phyloP scores from a whole-genome alignment of 2,797 vertebrate genomes.

The Macroramphosus scolopax region DNA sequence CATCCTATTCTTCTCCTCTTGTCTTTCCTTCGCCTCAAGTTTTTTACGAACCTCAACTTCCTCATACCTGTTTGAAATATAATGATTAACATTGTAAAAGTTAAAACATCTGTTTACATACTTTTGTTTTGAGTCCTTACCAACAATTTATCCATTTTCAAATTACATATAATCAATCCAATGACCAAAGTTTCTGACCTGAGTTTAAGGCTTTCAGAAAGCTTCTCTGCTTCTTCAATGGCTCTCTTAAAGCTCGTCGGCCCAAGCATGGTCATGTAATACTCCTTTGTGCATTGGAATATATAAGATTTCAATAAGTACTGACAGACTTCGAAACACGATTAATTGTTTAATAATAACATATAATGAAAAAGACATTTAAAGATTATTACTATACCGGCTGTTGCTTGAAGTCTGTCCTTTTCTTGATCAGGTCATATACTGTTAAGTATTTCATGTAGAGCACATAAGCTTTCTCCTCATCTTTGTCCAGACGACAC shows the following conservation, averaged over 20 bases:
- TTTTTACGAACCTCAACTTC: conserved; percentile 94
- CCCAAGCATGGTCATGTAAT: conserved; percentile 89
- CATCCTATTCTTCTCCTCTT: conserved; percentile 84
- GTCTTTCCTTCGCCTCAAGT: conserved; percentile 91
- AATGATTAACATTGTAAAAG: no score
- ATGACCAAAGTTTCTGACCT: no score
- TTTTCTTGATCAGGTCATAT: conserved; percentile 93
- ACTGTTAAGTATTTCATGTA: conserved; percentile 97
- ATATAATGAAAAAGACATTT: neutral
- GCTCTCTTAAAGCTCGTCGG: conserved; percentile 91
- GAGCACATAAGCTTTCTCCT: conserved; percentile 94
- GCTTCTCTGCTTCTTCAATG: conserved; percentile 95
- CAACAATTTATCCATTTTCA: no score
- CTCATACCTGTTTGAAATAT: conserved; percentile 83
- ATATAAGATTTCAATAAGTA: neutral
- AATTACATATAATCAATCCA: no score
- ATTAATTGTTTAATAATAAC: no score
- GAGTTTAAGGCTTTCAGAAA: conserved; percentile 96
- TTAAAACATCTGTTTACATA: no score
- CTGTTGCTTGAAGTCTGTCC: conserved; percentile 93
- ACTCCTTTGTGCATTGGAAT: conserved; percentile 79
- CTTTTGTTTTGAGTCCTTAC: no score
- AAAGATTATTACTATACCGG: conserved; percentile 76
- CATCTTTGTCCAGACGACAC: conserved; percentile 90
- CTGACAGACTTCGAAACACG: neutral